Base-by-base conservation (phyloP, 2,113 vertebrate species). In the Acrocephalus kingi region DNA sequence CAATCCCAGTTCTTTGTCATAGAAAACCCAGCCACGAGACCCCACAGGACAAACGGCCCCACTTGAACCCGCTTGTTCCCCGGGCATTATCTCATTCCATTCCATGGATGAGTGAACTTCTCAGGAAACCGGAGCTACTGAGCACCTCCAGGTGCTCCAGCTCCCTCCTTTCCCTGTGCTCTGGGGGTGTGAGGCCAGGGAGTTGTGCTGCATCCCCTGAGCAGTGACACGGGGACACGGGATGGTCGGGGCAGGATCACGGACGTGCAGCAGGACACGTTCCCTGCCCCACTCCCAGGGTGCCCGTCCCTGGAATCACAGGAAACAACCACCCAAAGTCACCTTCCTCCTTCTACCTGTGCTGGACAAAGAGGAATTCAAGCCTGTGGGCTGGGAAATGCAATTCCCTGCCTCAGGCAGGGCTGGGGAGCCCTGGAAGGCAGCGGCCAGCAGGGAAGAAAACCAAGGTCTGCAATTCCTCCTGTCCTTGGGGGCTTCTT, bases 351-450 rank as follows among this genome's bases (percentile, higher is more conserved):
- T 91, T 19, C 63, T 90, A 69, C 90, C 90, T 93, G 94, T 39
- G 4, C 8, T 23, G 82, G 51, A 86, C 85, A 92, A 92, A 82
- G 74, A 82, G 45, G 92, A 59, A 94, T 95, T 96, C 41, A 87
- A 74, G 9, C 2, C 19, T 46, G 61, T 11, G 71, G 77, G 66
- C 87, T 72, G 84, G 46, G 62, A 93, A 72, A 41, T 39, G 90
- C 88, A 84, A 69, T 71, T 95, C 76, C 80, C 76, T 71, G 88
- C 76, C 90, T 33, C 3, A 0, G 82, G 90, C 85, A 85, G 58
- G 48, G 75, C 67, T 33, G 59, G 35, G 68, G 10, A 92, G 79
- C 75, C 2, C 4, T 59, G 84, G 67, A 75, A 89, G 19, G 66
- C 90, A 67, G 61, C 74, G 35, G 37, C 43, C 2, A 6, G 28